These are phyloP conservation scores for Aegypius monachus DNA, from an alignment of 2,113 vertebrate genomes.

Conservation along the genomic window DNA sequence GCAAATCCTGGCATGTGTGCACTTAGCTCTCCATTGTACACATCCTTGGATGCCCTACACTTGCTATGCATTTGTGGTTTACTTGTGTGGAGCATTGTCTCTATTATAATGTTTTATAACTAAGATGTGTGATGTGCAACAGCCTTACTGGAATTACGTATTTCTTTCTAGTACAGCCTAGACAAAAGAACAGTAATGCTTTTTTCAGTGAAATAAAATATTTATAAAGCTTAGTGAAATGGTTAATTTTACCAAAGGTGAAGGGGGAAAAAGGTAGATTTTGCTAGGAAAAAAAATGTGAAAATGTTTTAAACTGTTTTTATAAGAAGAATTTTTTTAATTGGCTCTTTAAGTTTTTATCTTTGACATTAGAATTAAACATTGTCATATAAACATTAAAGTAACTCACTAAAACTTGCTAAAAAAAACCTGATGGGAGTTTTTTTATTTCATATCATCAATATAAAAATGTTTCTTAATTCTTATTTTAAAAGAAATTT, in stretches of 20 bases:
- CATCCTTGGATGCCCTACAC: too few species aligned
- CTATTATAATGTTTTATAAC: fast-evolving
- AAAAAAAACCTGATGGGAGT: too few species aligned
- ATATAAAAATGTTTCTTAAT: neutral
- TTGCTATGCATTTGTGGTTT: neutral
- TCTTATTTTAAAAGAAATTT: neutral
- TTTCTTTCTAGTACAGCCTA: neutral
- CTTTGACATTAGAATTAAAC: neutral
- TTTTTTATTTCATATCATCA: neutral
- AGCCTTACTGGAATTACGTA: neutral
- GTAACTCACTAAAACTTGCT: neutral
- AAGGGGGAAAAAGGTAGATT: neutral
- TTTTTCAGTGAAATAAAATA: neutral
- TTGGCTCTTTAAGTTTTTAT: neutral
- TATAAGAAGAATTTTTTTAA: neutral
- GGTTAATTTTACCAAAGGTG: neutral
- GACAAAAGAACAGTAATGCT: neutral
- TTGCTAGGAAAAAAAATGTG: neutral
- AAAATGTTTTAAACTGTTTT: neutral
- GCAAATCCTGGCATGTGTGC: neutral
- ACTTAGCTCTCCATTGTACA: neutral
- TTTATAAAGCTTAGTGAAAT: neutral
- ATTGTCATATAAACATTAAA: neutral
- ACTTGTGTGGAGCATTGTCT: neutral
- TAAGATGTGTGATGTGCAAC: neutral